phyloP scores from a whole-genome alignment of 2,888 invertebrate genomes.

The Melikaiella ostensackeni region DNA sequence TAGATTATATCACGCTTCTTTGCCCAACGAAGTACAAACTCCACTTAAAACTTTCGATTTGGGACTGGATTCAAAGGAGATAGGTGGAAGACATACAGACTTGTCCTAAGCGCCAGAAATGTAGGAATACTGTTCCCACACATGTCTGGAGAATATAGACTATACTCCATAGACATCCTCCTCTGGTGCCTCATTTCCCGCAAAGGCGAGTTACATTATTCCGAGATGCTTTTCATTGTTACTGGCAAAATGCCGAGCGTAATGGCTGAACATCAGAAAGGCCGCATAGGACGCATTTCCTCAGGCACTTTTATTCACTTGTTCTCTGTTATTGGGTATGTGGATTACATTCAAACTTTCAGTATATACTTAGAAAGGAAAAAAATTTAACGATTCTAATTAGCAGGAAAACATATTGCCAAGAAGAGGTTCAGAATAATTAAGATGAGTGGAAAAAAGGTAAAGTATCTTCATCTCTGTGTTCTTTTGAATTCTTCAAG shows the following conservation, averaged over 20 bases:
- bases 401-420: conserved; percentile 42
- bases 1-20: conserved; percentile 34
- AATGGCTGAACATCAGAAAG: conserved; percentile 57
- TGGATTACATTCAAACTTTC: conserved; percentile 26
- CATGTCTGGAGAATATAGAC: conserved; percentile 26
- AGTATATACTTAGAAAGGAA: neutral
- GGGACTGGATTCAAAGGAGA: conserved; percentile 37
- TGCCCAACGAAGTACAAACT: conserved; percentile 35
- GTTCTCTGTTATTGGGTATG: conserved; percentile 43
- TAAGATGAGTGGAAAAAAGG: no score
- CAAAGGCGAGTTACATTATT: conserved; percentile 60
- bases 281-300: conserved; percentile 53
- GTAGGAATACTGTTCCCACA: conserved; percentile 35
- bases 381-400: conserved; percentile 40
- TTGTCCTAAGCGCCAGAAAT: conserved; percentile 22
- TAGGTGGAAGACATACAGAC: conserved; percentile 27
- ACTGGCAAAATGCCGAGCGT: conserved; percentile 66
- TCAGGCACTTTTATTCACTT: conserved; percentile 50
- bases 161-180: conserved; percentile 43
- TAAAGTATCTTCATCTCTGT: no score
- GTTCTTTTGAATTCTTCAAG: no score
- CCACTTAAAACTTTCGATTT: conserved; percentile 40
- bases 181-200: conserved; percentile 58
- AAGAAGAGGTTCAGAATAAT: no score
- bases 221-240: conserved; percentile 64